phyloP scores from a whole-genome alignment of 2,113 vertebrate genomes.

The Canis aureus region DNA sequence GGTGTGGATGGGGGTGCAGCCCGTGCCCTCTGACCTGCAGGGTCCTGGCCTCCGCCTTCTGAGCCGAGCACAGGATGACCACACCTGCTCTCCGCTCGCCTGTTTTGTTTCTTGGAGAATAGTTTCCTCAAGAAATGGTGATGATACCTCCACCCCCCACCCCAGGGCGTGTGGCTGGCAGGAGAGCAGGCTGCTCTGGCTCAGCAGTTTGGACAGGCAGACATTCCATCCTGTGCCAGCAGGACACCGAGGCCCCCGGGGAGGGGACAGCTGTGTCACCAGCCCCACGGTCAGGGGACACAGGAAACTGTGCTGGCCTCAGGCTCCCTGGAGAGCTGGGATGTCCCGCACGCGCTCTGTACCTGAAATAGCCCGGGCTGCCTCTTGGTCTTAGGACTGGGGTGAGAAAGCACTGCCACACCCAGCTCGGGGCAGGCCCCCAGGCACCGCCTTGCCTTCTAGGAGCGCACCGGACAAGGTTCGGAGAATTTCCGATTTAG shows the following conservation, averaged over 20 bases:
- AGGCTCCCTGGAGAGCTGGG: background rate
- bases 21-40: background rate
- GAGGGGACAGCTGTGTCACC: background rate
- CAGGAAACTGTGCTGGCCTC: background rate
- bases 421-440: background rate
- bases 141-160: too few species aligned
- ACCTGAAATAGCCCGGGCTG: background rate
- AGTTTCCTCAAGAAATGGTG: background rate
- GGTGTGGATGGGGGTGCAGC: background rate
- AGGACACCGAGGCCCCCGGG: background rate
- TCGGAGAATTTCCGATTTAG: background rate
- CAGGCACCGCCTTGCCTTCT: background rate
- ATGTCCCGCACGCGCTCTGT: fast-evolving
- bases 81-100: too few species aligned
- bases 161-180: background rate
- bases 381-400: too few species aligned
- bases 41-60: background rate
- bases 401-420: background rate
- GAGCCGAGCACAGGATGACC: background rate
- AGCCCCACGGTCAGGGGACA: fast-evolving
- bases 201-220: background rate
- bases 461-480: fast-evolving
- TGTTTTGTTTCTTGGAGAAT: background rate
- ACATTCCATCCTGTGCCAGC: background rate
- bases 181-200: background rate